A percentile compares a stretch with the other conserved stretches of the same genome.
Conservation (phyloP, 1,140 invertebrate genomes). For the Sminthurinus signatus region DNA sequence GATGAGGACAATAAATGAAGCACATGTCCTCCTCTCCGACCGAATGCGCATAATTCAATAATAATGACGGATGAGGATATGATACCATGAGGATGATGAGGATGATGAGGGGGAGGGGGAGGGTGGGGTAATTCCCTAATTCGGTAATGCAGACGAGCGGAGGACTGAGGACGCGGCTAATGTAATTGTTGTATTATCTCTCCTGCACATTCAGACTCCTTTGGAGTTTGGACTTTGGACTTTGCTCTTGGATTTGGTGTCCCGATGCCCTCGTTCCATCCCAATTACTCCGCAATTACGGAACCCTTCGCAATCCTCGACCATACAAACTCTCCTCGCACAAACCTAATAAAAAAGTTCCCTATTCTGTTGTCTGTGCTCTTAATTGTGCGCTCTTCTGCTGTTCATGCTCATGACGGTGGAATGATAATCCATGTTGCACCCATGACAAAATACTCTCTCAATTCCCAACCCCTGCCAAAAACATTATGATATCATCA, state of each 20-base stretch:
- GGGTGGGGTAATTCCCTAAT: too few species aligned
- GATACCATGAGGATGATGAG: too few species aligned
- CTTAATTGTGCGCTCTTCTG: neutral
- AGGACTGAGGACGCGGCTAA: too few species aligned
- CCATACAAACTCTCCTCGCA: too few species aligned
- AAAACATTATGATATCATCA: neutral
- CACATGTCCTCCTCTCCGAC: too few species aligned
- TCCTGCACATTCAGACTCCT: neutral
- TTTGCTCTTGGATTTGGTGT: neutral
- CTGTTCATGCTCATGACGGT: neutral
- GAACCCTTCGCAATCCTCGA: too few species aligned
- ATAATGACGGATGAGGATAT: too few species aligned
- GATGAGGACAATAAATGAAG: too few species aligned
- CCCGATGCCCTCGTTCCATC: conserved; percentile 1
- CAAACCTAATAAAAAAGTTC: conserved; percentile 10
- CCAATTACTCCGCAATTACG: neutral
- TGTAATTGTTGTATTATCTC: too few species aligned
- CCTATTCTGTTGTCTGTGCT: neutral
- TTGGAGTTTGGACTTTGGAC: neutral
- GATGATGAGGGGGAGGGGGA: too few species aligned
- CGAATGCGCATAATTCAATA: too few species aligned
- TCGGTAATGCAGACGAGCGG: too few species aligned
- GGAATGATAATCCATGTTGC: neutral
- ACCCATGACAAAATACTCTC: neutral
- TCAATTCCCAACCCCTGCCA: neutral